phyloP scores from a whole-genome alignment of 2,113 vertebrate species.

The Gambusia affinis region DNA sequence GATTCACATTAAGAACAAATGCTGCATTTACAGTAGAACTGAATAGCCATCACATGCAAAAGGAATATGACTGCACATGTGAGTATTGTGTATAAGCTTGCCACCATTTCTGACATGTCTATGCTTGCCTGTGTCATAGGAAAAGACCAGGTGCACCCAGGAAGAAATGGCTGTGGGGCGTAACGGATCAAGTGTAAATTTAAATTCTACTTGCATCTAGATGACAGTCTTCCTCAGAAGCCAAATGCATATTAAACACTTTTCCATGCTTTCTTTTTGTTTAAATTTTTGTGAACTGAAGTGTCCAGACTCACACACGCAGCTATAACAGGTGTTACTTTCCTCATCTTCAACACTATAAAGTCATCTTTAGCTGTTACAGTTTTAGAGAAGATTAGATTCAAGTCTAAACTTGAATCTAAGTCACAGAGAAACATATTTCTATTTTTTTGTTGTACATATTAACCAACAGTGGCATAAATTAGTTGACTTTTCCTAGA shows the following conservation, averaged over 20 bases:
- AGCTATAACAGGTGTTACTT: not conserved
- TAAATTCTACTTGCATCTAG: not conserved
- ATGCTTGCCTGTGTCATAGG: conserved; percentile 16
- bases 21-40: conserved; percentile 8
- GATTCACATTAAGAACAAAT: conserved; percentile 31
- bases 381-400: not conserved
- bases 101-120: conserved; percentile 27
- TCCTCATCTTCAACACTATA: not conserved
- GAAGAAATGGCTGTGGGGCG: conserved; percentile 18
- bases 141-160: conserved; percentile 30
- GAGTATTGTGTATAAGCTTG: not conserved
- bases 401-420: not conserved
- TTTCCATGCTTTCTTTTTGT: not conserved
- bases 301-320: not conserved
- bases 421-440: not conserved
- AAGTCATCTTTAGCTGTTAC: not conserved
- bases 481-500: not conserved
- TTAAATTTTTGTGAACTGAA: not conserved
- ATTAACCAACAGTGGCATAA: not conserved
- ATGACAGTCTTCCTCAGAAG: not conserved
- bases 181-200: conserved; percentile 1
- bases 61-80: not conserved
- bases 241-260: not conserved
- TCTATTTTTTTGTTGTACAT: not conserved
- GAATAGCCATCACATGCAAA: not conserved